Evolutionary conservation across 1,140 invertebrate genomes (phyloP), one percentile per base, ranked within the genome.

Genomic region (Diorhabda carinulata): DNA sequence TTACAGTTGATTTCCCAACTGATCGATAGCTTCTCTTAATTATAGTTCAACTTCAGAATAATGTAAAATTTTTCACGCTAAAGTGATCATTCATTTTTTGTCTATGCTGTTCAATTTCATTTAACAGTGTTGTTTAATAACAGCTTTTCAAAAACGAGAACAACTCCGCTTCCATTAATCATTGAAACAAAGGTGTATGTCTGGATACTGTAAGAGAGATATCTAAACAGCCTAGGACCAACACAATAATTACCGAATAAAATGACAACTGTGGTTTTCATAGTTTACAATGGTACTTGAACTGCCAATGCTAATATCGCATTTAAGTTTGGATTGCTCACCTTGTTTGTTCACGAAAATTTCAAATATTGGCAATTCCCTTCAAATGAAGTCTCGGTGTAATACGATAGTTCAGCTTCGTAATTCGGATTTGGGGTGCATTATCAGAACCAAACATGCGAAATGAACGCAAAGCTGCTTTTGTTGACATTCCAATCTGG

Each of bases 331-430:
- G 47, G 47, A 52, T 52, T 52, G 47, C 47, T 52, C 47, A 52
- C 47, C 47, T 52, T 52, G 47, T 52, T 52, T 52, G 47, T 52
- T n/a, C 47, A 52, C 47, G 47, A 52, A 52, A 25, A 52, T 52
- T 52, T n/a, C 47, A 52, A 52, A 52, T 52, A 52, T 52, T 52
- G 47, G 47, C 47, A 52, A 52, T 52, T 52, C 47, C 47, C 2
- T 6, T 52, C n/a, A 52, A 52, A 52, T 52, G 6, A 52, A 52
- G 47, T 52, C 47, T 8, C 6, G n/a, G 6, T 6, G 47, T 52
- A 52, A 52, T 52, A 52, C 47, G 47, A 8, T 52, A 52, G 47
- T 52, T 52, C 47, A 52, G 47, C n/a, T 52, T 52, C 47, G 6
- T 52, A 52, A 52, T 52, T 3, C 47, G 47, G 47, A 52, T 52